phyloP scores from a whole-genome alignment of 2,888 invertebrate species.

The Parasteatoda lunata region DNA sequence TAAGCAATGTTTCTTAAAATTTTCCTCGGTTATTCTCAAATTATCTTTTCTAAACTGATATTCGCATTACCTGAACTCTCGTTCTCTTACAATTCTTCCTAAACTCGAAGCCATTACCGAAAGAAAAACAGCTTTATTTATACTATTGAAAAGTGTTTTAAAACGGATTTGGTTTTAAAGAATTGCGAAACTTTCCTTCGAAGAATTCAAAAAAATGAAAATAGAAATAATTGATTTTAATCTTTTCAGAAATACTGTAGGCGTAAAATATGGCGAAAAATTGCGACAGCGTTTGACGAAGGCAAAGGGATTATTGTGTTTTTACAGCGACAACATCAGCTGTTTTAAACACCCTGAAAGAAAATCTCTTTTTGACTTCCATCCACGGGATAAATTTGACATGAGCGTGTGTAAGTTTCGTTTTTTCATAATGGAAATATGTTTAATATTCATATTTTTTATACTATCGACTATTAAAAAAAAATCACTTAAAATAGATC shows the following conservation, averaged over 20 bases:
- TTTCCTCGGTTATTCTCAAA: too few relatives aligned
- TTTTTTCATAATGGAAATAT: background rate
- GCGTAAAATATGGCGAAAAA: conserved; percentile 50
- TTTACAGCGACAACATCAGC: conserved; percentile 25
- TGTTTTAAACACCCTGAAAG: conserved; percentile 5
- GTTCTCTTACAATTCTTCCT: too few relatives aligned
- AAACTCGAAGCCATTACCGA: too few relatives aligned
- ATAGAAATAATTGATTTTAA: conserved; percentile 54
- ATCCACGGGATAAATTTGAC: background rate
- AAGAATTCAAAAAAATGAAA: background rate
- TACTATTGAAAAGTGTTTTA: background rate
- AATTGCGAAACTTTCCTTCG: background rate
- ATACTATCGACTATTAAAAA: background rate
- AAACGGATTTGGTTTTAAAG: background rate
- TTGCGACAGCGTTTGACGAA: conserved; percentile 32
- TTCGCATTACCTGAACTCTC: too few relatives aligned
- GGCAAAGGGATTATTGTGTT: conserved; percentile 39
- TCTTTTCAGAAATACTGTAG: conserved; percentile 25
- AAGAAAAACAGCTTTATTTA: too few relatives aligned
- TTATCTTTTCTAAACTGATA: too few relatives aligned
- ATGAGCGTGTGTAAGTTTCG: background rate
- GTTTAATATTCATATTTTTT: background rate
- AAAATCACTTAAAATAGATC: background rate
- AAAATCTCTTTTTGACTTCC: conserved; percentile 14
- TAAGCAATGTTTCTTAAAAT: too few relatives aligned